phyloP scores from a whole-genome alignment of 2,888 invertebrate species.

The Drosophila melanosoma region DNA sequence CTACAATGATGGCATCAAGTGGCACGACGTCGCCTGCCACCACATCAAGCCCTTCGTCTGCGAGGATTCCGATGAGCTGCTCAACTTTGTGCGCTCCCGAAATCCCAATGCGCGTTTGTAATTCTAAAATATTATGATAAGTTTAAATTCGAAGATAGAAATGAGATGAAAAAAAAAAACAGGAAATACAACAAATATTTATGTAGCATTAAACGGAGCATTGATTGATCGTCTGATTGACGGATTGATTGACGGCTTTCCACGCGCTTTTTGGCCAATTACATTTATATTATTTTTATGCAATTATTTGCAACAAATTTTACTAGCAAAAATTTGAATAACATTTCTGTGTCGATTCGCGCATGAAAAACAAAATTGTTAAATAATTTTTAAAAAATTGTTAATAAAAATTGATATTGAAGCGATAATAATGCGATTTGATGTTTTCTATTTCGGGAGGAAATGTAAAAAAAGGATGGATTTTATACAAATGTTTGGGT shows the following conservation, averaged over 20 bases:
- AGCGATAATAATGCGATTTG: constrained; percentile 40
- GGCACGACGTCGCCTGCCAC: constrained; percentile 95
- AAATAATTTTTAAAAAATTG: constrained; percentile 78
- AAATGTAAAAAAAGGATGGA: background rate
- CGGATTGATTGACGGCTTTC: constrained; percentile 55
- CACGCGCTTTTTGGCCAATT: constrained; percentile 56
- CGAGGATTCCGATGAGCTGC: constrained; percentile 95
- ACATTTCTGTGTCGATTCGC: constrained; percentile 63
- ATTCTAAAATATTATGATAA: constrained; percentile 54
- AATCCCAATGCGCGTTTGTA: constrained; percentile 91
- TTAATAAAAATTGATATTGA: constrained; percentile 77
- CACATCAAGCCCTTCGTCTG: constrained; percentile 95
- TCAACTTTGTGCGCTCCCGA: constrained; percentile 95
- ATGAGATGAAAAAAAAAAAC: constrained; percentile 11
- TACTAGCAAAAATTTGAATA: constrained; percentile 61
- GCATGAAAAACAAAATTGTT: constrained; percentile 74
- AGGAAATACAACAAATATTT: constrained; percentile 58
- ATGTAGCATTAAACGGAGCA: constrained; percentile 74
- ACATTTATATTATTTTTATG: constrained; percentile 51
- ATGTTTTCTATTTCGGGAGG: background rate
- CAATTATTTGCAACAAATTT: constrained; percentile 59
- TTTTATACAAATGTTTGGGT: background rate
- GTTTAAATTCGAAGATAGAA: constrained; percentile 23
- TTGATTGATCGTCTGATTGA: constrained; percentile 55
- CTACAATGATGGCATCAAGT: constrained; percentile 94